Evolutionary conservation across 2,888 invertebrate species (phyloP), one percentile per base, ranked within the genome.

Genomic region (Allophyes oxyacanthae): DNA sequence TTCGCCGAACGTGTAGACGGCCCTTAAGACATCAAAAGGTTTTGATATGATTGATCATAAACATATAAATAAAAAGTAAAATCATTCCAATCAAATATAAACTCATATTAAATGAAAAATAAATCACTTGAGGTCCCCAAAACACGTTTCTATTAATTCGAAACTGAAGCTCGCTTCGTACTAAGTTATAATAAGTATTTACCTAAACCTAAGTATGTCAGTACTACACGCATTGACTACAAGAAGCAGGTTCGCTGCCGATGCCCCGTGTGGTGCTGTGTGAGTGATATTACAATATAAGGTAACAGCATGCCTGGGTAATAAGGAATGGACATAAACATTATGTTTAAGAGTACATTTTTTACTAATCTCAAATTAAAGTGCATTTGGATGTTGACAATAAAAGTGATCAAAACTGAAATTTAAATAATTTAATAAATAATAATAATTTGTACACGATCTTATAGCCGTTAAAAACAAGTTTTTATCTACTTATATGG

Each of bases 101-200:
- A 3, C 2, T 20, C 4, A 20, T 20, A 20, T 20, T 20, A 20
- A 3, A 20, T 20, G 2, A 20, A 20, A 20, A 20, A 20, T 5
- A 15, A 20, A 6, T 52, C 60, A 44, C 1, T 67, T 68, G 70
- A 73, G 72, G 67, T 84, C 84, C 77, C 34, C 78, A 64, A 75
- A 80, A 79, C 55, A 46, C 40, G 52, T 56, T 61, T 68, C 44
- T 36, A 72, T 48, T 60, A 63, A 74, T 78, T 70, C 66, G 58
- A 78, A 74, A 84, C 82, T 86, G 85, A 87, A 63, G 88, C 88
- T 78, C 78, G 90, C 90, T 89, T 86, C 55, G 58, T 78, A 78
- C 69, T 77, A 74, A 75, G 67, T 53, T 55, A 52, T 32, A 41
- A n/a, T 60, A 70, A 63, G 67, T 62, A 53, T 41, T 54, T 46